Base-by-base conservation (phyloP, 2,113 vertebrate species). In the Cavia aperea region DNA sequence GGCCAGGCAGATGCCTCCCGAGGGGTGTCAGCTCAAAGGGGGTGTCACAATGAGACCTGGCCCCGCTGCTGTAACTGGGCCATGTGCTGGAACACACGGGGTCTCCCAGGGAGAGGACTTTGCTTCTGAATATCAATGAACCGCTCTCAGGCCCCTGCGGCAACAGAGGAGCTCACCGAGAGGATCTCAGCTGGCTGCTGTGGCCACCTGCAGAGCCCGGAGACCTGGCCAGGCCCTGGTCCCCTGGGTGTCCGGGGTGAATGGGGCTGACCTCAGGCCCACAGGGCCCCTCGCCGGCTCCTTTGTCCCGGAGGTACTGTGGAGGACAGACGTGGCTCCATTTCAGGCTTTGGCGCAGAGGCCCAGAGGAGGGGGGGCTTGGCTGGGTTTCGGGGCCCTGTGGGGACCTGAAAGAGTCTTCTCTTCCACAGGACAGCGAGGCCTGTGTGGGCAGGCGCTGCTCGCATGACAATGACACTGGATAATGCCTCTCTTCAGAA, bases 131-230 rank as follows among this genome's bases (percentile, higher is more conserved):
- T 23, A 39, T 39, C 19, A 39, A 12, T 39, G 68, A 62, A 24
- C 60, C 60, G 7, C 60, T 24, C 60, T 62, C 72, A 29, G 58
- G 49, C 60, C 79, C 81, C 62, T 31, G 18, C 36, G 36, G 46
- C 12, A 18, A 5, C n/a, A 43, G 54, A 54, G 14, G 56, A 82
- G 93, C 98, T 97, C 97, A 99, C 99, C 98, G 73, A 91, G 97
- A 91, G 90, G 97, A 94, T 75, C 94, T 88, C 0, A 93, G 96
- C 95, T 92, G 97, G 91, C 97, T 96, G 93, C 43, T 1, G 70
- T 92, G 96, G 51, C 96, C 96, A 31, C 97, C 97, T 81, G 94
- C 97, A 88, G 97, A 96, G 86, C 96, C 95, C 0, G 88, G 91
- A 95, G 95, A 54, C 72, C 77, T 88, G 89, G 87, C 49, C 79